Evolutionary conservation across 2,888 invertebrate genomes (phyloP).

Genomic region (Catocala fraxini): DNA sequence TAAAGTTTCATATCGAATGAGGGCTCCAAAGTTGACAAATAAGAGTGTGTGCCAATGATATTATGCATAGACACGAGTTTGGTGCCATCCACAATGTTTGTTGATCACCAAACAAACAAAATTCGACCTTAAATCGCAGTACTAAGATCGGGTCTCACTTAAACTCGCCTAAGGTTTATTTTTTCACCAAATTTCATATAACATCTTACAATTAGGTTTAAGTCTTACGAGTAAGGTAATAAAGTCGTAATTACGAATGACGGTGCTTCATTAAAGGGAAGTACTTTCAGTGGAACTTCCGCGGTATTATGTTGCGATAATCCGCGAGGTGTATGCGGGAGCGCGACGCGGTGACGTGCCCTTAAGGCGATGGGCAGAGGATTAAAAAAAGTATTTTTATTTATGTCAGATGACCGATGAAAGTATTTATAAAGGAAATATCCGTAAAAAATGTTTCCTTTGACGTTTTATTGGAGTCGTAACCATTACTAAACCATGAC

Average conservation of each 20-base stretch:
- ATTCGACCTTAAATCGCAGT: slow-evolving; percentile 29
- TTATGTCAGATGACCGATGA: slow-evolving; percentile 66
- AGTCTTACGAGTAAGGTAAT: slow-evolving; percentile 51
- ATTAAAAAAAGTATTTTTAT: slow-evolving; percentile 64
- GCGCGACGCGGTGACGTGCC: slow-evolving; percentile 66
- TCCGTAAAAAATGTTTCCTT: slow-evolving; percentile 34
- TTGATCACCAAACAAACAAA: slow-evolving; percentile 32
- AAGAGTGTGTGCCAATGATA: slow-evolving; percentile 79
- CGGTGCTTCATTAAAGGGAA: slow-evolving; percentile 69
- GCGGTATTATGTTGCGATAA: slow-evolving; percentile 73
- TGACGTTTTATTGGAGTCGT: slow-evolving; percentile 13
- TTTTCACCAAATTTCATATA: slow-evolving; percentile 44
- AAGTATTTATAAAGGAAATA: slow-evolving; percentile 48
- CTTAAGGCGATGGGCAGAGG: slow-evolving; percentile 66
- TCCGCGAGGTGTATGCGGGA: slow-evolving; percentile 75
- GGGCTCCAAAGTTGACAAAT: slow-evolving; percentile 76
- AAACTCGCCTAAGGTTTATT: slow-evolving; percentile 29
- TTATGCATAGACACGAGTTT: slow-evolving; percentile 84
- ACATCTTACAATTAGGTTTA: slow-evolving; percentile 38
- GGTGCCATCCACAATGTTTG: slow-evolving; percentile 57
- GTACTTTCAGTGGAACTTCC: slow-evolving; percentile 68
- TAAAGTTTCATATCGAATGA: slow-evolving; percentile 51
- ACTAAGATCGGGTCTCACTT: slow-evolving; percentile 39
- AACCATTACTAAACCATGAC: slow-evolving; percentile 24
- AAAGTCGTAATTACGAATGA: slow-evolving; percentile 64